phyloP scores from a whole-genome alignment of 1,140 invertebrate species.

The Hesperophylax magnus region DNA sequence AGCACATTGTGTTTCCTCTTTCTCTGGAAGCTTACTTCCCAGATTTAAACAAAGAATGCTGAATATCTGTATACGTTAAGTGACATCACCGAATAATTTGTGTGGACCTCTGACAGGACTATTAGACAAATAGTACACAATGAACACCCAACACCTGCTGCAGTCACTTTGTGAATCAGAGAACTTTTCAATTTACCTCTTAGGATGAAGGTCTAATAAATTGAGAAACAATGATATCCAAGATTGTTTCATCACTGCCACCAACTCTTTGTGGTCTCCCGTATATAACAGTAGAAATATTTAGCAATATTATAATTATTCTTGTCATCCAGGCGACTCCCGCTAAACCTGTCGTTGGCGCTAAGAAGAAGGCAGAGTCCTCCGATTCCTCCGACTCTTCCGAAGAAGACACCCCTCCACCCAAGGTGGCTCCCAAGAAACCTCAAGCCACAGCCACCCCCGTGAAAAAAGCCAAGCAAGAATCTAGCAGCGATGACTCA shows the following conservation, averaged over 20 bases:
- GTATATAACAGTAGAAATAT: not conserved
- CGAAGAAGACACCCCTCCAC: constrained; percentile 58
- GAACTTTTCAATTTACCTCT: not conserved
- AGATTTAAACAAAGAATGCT: too few relatives aligned
- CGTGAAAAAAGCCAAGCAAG: constrained; percentile 57
- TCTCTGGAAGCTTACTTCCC: too few relatives aligned
- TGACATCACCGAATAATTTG: too few relatives aligned
- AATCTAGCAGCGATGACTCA: constrained; percentile 61
- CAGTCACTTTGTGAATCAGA: too few relatives aligned
- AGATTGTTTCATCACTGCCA: constrained; percentile 51
- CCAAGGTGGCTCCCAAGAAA: constrained; percentile 53
- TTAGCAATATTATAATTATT: not conserved
- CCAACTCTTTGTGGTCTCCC: constrained; percentile 29
- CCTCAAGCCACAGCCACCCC: constrained; percentile 48
- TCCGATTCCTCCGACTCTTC: constrained; percentile 60
- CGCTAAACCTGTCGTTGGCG: constrained; percentile 37
- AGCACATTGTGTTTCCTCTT: too few relatives aligned
- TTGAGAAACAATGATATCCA: constrained; percentile 49
- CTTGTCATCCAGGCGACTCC: constrained; percentile 5
- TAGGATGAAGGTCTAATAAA: not conserved
- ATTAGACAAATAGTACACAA: too few relatives aligned
- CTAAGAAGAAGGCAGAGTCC: constrained; percentile 51
- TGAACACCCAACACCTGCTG: too few relatives aligned
- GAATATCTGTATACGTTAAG: not conserved
- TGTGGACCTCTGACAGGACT: too few relatives aligned